phyloP scores from a whole-genome alignment of 2,113 vertebrate genomes.

The Python bivittatus region DNA sequence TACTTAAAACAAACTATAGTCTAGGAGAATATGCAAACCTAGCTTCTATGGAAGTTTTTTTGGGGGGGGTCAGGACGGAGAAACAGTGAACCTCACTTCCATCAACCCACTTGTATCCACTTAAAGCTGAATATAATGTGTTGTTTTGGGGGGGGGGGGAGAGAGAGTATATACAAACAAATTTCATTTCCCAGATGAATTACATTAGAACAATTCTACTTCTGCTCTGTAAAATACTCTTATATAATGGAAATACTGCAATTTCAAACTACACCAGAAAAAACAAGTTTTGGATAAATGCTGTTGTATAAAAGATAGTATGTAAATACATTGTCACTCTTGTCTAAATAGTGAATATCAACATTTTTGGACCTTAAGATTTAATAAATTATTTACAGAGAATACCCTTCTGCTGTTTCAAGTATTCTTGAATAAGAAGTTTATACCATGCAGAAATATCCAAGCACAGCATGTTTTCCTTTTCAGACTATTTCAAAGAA shows the following conservation, averaged over 20 bases:
- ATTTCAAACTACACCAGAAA: constrained; percentile 42
- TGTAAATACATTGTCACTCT: constrained; percentile 39
- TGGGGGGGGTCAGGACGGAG: neutral
- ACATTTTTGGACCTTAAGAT: constrained; percentile 50
- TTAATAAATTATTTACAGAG: constrained; percentile 66
- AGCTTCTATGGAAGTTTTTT: neutral
- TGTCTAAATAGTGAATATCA: constrained; percentile 36
- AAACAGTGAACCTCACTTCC: neutral
- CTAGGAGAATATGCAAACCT: neutral
- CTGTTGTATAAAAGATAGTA: constrained; percentile 57
- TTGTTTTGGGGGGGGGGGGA: constrained; percentile 35
- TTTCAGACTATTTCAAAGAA: neutral
- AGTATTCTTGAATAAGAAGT: neutral
- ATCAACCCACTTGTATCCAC: neutral
- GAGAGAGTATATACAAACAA: neutral
- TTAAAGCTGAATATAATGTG: neutral
- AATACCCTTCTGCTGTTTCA: constrained; percentile 2
- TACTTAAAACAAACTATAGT: neutral
- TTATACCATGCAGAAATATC: neutral
- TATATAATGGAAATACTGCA: constrained; percentile 21
- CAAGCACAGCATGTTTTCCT: neutral
- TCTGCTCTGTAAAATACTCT: constrained; percentile 37
- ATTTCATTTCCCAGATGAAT: constrained; percentile 33
- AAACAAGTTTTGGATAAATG: constrained; percentile 58
- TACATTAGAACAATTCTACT: constrained; percentile 35